Conservation (phyloP, 2,888 invertebrate species). For the Lasioglossum leucozonium region DNA sequence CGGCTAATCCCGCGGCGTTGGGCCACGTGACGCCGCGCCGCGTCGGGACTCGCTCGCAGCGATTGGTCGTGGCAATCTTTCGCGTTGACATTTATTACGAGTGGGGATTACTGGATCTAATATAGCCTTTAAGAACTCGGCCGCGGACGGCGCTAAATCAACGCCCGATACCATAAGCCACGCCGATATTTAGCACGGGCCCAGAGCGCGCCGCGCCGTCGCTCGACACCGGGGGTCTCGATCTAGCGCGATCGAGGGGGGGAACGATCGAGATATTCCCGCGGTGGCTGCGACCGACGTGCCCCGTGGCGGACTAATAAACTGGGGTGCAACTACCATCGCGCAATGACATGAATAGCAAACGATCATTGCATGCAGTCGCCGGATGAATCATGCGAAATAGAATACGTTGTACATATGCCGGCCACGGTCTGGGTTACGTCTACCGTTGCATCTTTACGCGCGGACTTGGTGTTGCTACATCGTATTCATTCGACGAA, state of each 20-base stretch:
- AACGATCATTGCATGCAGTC: constrained; percentile 17
- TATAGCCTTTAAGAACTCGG: constrained; percentile 58
- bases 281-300: not conserved
- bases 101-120: constrained; percentile 57
- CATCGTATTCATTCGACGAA: not conserved
- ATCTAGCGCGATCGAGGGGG: constrained; percentile 9
- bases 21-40: constrained; percentile 26
- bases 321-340: not conserved
- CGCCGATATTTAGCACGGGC: constrained; percentile 26
- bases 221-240: not conserved
- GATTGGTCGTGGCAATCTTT: constrained; percentile 57
- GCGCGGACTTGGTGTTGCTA: not conserved
- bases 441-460: not conserved
- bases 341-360: constrained; percentile 16
- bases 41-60: constrained; percentile 25
- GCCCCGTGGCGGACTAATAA: constrained; percentile 11
- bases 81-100: constrained; percentile 67
- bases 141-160: constrained; percentile 47
- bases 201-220: not conserved
- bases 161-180: constrained; percentile 32
- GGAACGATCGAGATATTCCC: not conserved
- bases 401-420: not conserved
- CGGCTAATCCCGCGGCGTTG: constrained; percentile 56
- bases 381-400: not conserved
- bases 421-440: not conserved